phyloP scores from a whole-genome alignment of 2,113 vertebrate species.

The Anser brachyrhynchus region DNA sequence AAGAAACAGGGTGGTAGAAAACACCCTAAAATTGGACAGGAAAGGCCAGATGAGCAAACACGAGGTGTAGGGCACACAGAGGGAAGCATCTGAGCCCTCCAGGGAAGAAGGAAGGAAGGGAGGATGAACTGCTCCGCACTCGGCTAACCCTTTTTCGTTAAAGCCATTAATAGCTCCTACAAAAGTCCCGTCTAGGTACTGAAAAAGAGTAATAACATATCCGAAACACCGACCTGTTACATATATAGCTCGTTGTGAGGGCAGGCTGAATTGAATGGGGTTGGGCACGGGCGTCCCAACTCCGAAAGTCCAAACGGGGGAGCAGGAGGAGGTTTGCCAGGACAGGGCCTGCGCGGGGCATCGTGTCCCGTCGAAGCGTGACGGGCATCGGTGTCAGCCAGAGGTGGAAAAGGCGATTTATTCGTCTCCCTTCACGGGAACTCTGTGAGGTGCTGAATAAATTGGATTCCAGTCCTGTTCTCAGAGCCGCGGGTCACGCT shows the following conservation, averaged over 20 bases:
- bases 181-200: not conserved
- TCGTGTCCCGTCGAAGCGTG: fast-evolving
- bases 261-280: not conserved
- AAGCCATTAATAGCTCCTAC: not conserved
- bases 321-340: not conserved
- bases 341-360: not conserved
- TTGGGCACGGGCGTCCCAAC: not conserved
- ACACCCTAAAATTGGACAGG: not conserved
- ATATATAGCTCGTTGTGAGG: fast-evolving
- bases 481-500: not conserved
- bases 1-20: not conserved
- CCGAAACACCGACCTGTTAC: not conserved
- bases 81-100: not conserved
- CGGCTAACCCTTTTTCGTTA: not conserved
- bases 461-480: not conserved
- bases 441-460: not conserved
- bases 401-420: fast-evolving
- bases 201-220: not conserved
- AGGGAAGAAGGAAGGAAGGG: not conserved
- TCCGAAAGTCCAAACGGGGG: not conserved
- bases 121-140: not conserved
- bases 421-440: not conserved
- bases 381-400: not conserved
- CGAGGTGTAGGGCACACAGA: not conserved
- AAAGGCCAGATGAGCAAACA: not conserved